Conservation (phyloP, 2,113 vertebrate species). For the Archilochus colubris region DNA sequence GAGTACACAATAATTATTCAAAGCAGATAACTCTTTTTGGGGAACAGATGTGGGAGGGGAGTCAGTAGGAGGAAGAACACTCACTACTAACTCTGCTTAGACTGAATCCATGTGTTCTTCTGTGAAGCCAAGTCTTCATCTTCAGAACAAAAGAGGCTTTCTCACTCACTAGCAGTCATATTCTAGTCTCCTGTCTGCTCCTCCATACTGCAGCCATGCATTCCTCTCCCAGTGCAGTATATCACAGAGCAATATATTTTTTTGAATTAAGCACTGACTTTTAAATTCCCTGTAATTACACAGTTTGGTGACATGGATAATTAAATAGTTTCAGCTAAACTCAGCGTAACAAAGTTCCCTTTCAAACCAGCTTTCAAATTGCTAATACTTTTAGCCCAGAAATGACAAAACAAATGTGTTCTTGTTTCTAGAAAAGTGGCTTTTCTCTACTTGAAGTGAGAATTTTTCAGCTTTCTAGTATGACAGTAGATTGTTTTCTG, state of each 20-base stretch:
- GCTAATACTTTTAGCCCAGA: background rate
- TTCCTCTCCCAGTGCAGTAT: background rate
- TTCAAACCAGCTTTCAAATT: background rate
- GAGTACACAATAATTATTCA: background rate
- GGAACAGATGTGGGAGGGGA: background rate
- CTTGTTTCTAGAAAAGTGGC: background rate
- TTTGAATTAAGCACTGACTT: background rate
- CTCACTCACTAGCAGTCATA: background rate
- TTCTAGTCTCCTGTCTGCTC: background rate
- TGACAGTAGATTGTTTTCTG: background rate
- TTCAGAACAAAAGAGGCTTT: background rate
- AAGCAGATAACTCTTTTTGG: background rate
- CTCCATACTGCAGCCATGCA: background rate
- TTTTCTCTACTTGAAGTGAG: background rate
- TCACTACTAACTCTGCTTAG: background rate
- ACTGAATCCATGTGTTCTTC: background rate
- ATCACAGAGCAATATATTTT: background rate
- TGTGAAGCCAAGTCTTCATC: background rate
- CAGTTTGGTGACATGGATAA: background rate
- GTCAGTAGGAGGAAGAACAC: background rate
- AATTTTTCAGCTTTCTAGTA: background rate
- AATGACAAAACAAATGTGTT: background rate
- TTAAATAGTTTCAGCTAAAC: background rate
- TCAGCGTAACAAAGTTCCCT: background rate
- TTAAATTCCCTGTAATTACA: background rate